A percentile compares a stretch with the other conserved stretches of the same genome.
Evolutionary conservation across 2,888 invertebrate species (phyloP).

Genomic region (Mycogona germanica): DNA sequence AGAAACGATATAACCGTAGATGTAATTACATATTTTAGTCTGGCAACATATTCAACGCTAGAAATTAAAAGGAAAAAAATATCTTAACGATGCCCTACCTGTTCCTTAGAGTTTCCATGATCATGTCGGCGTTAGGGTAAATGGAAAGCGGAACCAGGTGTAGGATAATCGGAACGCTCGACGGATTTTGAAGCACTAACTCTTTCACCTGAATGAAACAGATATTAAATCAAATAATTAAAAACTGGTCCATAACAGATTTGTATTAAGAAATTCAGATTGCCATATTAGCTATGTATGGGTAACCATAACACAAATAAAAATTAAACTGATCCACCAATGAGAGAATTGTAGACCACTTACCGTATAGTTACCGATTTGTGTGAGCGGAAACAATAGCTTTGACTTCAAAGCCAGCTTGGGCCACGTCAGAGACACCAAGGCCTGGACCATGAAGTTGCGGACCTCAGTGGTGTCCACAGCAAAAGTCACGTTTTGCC

Average conservation of each 20-base stretch:
- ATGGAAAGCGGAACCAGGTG: conserved; percentile 57
- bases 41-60: background rate
- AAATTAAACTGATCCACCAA: no score
- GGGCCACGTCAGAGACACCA: conserved; percentile 57
- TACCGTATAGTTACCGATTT: conserved; percentile 53
- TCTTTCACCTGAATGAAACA: conserved; percentile 40
- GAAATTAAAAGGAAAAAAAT: background rate
- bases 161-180: conserved; percentile 50
- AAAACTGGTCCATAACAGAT: no score
- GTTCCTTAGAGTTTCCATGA: conserved; percentile 34
- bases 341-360: no score
- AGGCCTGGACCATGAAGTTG: conserved; percentile 50
- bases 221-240: background rate
- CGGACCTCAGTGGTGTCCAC: conserved; percentile 59
- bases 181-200: conserved; percentile 60
- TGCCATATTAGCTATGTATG: no score
- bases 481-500: conserved; percentile 57
- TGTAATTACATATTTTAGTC: background rate
- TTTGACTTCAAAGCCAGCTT: conserved; percentile 35
- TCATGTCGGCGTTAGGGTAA: conserved; percentile 50
- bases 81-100: conserved; percentile 15
- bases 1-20: background rate
- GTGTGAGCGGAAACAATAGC: conserved; percentile 56
- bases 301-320: no score
- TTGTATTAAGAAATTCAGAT: no score